Conservation (phyloP, 2,888 invertebrate genomes). For the Meteorus colon region DNA sequence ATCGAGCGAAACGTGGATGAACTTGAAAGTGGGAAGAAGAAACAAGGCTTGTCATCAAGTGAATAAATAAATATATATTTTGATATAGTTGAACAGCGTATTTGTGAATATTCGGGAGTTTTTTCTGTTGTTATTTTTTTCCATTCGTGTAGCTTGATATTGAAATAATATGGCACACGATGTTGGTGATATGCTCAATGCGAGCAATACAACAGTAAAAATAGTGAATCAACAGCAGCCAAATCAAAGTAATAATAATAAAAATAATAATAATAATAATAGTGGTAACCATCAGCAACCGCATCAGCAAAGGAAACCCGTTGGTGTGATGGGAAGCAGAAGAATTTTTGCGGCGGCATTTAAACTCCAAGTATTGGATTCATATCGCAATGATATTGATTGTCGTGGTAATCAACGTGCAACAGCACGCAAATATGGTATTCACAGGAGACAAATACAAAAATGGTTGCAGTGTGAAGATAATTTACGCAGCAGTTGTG, state of each 20-base stretch:
- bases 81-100: too few species aligned
- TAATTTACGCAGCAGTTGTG: slow-evolving; percentile 84
- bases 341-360: slow-evolving; percentile 92
- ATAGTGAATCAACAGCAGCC: slow-evolving; percentile 66
- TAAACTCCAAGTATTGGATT: slow-evolving; percentile 91
- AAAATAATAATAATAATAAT: slow-evolving; percentile 49
- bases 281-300: slow-evolving; percentile 66
- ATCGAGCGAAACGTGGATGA: too few species aligned
- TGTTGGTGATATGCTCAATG: slow-evolving; percentile 74
- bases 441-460: slow-evolving; percentile 91
- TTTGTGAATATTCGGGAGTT: too few species aligned
- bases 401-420: slow-evolving; percentile 93
- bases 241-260: slow-evolving; percentile 54
- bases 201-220: slow-evolving; percentile 70
- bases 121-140: too few species aligned
- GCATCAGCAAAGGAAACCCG: slow-evolving; percentile 62
- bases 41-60: too few species aligned
- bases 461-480: slow-evolving; percentile 93
- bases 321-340: slow-evolving; percentile 82
- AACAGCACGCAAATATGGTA: slow-evolving; percentile 91
- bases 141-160: background rate
- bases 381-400: slow-evolving; percentile 88
- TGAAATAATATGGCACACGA: slow-evolving; percentile 76
- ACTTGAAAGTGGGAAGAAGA: too few species aligned
- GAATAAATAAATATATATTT: too few species aligned